Conservation (phyloP, 1,140 invertebrate genomes). For the Coelopa frigida region DNA sequence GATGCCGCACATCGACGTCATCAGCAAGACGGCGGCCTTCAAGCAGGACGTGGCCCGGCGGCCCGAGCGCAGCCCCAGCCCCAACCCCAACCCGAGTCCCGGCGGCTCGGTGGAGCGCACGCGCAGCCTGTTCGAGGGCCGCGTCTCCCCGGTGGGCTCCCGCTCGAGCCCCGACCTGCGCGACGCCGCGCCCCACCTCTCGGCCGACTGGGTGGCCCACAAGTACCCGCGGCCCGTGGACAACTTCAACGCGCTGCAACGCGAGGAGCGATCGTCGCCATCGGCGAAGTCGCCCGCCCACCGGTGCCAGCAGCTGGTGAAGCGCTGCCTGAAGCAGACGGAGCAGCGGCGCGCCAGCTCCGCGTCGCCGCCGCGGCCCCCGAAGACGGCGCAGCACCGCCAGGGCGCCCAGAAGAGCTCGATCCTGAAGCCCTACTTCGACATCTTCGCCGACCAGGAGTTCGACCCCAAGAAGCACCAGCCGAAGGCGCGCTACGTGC, state of each 20-base stretch:
- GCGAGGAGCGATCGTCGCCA: neutral
- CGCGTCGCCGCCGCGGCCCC: slow-evolving; percentile 24
- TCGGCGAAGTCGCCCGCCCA: slow-evolving; percentile 12
- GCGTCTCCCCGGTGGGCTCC: slow-evolving; percentile 47
- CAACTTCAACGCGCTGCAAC: slow-evolving; percentile 41
- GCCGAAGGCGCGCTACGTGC: slow-evolving; percentile 69
- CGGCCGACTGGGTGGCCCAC: slow-evolving; percentile 70
- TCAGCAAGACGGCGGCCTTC: slow-evolving; percentile 71
- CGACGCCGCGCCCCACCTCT: slow-evolving; percentile 65
- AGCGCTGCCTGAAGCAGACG: slow-evolving; percentile 51
- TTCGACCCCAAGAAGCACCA: slow-evolving; percentile 68
- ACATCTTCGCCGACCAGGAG: slow-evolving; percentile 58
- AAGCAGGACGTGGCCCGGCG: slow-evolving; percentile 46
- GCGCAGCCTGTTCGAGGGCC: slow-evolving; percentile 58
- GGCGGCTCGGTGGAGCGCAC: slow-evolving; percentile 61
- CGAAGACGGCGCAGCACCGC: slow-evolving; percentile 20
- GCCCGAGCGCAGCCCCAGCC: slow-evolving; percentile 42
- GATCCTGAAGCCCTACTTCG: slow-evolving; percentile 26
- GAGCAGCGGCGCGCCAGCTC: slow-evolving; percentile 25
- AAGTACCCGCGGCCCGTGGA: slow-evolving; percentile 59
- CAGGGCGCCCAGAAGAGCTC: neutral
- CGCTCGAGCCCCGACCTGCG: slow-evolving; percentile 71
- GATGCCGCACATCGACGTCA: slow-evolving; percentile 83
- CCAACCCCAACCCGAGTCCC: slow-evolving; percentile 40
- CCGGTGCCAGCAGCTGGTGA: slow-evolving; percentile 41